Evolutionary conservation across 2,797 vertebrate species (phyloP), one percentile per base, ranked within the genome.

Genomic region (Onychomys torridus): DNA sequence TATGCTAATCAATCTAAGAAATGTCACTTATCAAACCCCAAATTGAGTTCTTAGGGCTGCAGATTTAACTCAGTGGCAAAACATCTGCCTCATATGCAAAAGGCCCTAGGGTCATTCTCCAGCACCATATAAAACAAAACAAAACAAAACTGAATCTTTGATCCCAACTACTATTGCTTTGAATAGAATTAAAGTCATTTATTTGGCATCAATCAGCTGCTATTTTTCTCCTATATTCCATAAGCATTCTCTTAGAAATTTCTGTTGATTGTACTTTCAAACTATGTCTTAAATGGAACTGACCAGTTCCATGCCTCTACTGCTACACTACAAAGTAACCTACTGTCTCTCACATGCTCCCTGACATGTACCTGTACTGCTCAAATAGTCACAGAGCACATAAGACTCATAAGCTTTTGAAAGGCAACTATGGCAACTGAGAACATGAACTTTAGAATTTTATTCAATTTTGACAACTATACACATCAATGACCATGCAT

Each of bases 121-220:
- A 16, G 71, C 27, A 89, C 37, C 37, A 61, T 7, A 43, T 27
- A 75, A 34, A 57, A 7, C 34, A 13, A 63, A 65, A 49, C 82
- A 77, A 83, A 83, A 21, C 13, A 93, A 71, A 63, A 73, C 61
- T 32, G 49, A 52, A 25, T 75, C 88, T 8, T 55, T 52, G 9
- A 61, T 40, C 55, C 76, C 55, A 88, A 65, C 69, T 73, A 65
- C n/a, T 78, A 83, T 89, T n/a, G 77, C 19, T 46, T 16, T 84
- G 71, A 93, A 85, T 79, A 67, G 73, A 89, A 92, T 37, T 91
- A 57, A 61, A 65, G 9, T 37, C 7, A 91, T 88, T 57, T 94
- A 89, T 25, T 79, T 76, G 32, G 29, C 76, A 23, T 86, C 14
- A 37, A 16, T 5, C 55, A 55, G 71, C 8, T 63, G 34, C 6